Conservation (phyloP, 2,113 vertebrate species). For the Condylura cristata region DNA sequence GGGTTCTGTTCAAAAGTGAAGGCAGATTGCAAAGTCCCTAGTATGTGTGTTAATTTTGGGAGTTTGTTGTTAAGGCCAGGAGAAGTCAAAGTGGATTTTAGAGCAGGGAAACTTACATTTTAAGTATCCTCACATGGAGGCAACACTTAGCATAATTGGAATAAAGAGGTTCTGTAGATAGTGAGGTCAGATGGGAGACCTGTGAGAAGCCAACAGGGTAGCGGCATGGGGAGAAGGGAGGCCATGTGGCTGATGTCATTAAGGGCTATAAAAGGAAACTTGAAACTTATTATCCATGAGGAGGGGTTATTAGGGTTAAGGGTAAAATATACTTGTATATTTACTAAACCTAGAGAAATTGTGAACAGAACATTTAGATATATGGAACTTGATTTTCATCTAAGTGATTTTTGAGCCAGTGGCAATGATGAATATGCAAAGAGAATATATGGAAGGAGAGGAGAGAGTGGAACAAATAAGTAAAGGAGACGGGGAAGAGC, state of each 20-base stretch:
- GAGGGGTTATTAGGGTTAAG: neutral
- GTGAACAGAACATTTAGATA: neutral
- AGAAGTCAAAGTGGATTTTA: neutral
- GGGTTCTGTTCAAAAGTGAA: neutral
- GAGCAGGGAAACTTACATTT: neutral
- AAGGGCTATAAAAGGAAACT: neutral
- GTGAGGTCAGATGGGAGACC: neutral
- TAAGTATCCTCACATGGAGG: neutral
- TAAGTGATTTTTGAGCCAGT: neutral
- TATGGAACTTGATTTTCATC: neutral
- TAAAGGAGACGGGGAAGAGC: neutral
- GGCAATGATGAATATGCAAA: neutral
- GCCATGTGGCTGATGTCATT: neutral
- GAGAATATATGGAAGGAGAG: neutral
- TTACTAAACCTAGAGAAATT: constrained; percentile 12
- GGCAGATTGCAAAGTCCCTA: neutral
- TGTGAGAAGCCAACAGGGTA: neutral
- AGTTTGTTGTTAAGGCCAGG: neutral
- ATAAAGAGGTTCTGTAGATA: neutral
- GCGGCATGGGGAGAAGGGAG: neutral
- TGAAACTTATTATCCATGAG: neutral
- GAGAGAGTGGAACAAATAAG: neutral
- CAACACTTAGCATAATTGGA: neutral
- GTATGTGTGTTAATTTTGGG: neutral
- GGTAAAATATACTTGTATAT: neutral